Base-by-base conservation (phyloP, 2,888 invertebrate species). In the Epistrophe grossulariae region DNA sequence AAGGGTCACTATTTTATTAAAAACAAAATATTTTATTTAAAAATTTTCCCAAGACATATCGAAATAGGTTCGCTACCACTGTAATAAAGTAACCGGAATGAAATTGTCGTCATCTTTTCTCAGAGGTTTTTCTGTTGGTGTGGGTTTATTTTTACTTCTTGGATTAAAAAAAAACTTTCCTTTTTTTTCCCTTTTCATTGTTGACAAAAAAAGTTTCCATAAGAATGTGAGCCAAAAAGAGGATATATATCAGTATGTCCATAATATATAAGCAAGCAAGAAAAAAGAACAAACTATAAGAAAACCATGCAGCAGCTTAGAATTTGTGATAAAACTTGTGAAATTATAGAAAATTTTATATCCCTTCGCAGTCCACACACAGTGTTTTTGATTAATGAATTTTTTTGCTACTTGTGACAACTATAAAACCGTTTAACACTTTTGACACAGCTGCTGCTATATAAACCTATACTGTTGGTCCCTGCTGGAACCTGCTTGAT, bases 371-470 rank as follows among this genome's bases (percentile, higher is more conserved):
- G 70, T 71, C 64, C 74, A 59, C 19, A 76, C 40, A 62, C 62
- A 38, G 38, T 28, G 24, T 70, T 70, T 87, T 87, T 87, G 85
- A 87, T 87, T 82, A 87, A 87, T 87, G 85, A 87, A 87, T 79
- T 87, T 82, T 87, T 82, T 82, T 76, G 38, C 74, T 59, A 24
- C 66, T 64, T 71, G 59, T 82, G 85, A 87, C 85, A 87, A 82
- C 81, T 84, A 82, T 87, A 79, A 87, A 87, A 87, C 82, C 81
- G 82, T 78, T 87, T 74, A 82, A 79, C 78, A 82, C 85, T 84
- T 84, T 80, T 84, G 84, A 77, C 81, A 87, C 82, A 82, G 71
- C 85, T 79, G 82, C 60, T 85, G 19, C 48, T 85, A 11, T 35
- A 13, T 4, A 4, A 6, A 5, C 5, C 5, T 15, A 15, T 38